Conservation (phyloP, 2,888 invertebrate genomes). For the Lissocephala sabroskyi region DNA sequence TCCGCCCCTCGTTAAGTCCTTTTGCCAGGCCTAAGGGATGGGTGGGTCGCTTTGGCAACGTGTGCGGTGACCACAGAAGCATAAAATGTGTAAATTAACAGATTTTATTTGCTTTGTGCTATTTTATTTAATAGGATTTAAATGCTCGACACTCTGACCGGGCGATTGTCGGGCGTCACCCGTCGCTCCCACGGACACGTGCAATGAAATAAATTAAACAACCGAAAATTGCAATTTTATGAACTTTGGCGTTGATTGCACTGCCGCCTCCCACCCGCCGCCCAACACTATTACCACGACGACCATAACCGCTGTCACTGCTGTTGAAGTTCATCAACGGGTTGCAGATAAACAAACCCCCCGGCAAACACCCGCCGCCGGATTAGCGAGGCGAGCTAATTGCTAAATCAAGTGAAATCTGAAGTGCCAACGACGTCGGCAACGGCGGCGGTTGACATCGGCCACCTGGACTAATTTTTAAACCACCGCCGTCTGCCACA, state of each 20-base stretch:
- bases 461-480: too few relatives aligned
- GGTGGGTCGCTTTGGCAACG: too few relatives aligned
- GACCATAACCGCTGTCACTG: not conserved
- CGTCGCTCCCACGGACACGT: too few relatives aligned
- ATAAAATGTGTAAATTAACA: slow-evolving; percentile 48
- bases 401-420: slow-evolving; percentile 43
- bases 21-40: too few relatives aligned
- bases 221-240: slow-evolving; percentile 41
- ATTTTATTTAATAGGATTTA: slow-evolving; percentile 48
- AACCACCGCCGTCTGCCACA: too few relatives aligned
- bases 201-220: slow-evolving; percentile 19
- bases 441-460: too few relatives aligned
- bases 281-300: too few relatives aligned
- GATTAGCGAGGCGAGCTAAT: slow-evolving; percentile 41
- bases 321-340: too few relatives aligned
- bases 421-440: not conserved
- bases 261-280: too few relatives aligned
- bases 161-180: too few relatives aligned
- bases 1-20: too few relatives aligned
- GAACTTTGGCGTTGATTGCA: slow-evolving; percentile 15
- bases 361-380: not conserved
- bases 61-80: slow-evolving; percentile 7
- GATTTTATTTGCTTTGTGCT: slow-evolving; percentile 38
- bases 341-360: not conserved
- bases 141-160: slow-evolving; percentile 28